phyloP scores from a whole-genome alignment of 2,113 vertebrate genomes.

The Indicator indicator region DNA sequence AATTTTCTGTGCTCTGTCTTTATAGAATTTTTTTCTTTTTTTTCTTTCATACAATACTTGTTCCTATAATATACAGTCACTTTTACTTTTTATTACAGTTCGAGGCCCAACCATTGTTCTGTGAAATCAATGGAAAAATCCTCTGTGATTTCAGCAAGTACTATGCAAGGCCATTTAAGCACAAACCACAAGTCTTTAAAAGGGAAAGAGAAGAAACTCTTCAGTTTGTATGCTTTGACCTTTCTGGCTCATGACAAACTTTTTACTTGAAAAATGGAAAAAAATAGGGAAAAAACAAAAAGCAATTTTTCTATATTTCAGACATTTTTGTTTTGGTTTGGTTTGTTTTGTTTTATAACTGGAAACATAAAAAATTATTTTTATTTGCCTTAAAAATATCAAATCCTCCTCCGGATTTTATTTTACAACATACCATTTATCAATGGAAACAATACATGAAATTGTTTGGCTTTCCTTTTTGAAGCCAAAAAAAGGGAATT shows the following conservation, averaged over 20 bases:
- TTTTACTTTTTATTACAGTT: not conserved
- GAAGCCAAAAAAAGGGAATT: not conserved
- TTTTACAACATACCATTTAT: fast-evolving
- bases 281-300: not conserved
- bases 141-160: not conserved
- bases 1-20: not conserved
- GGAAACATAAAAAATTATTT: not conserved
- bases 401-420: not conserved
- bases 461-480: not conserved
- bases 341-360: not conserved
- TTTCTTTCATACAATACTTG: not conserved
- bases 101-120: not conserved
- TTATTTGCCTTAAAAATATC: not conserved
- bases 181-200: not conserved
- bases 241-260: not conserved
- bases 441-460: not conserved
- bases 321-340: too few species aligned
- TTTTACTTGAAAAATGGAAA: not conserved
- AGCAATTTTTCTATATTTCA: not conserved
- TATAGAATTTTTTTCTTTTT: not conserved
- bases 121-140: not conserved
- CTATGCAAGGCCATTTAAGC: not conserved
- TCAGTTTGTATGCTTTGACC: not conserved
- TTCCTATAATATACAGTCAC: not conserved
- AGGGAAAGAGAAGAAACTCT: fast-evolving